phyloP scores from a whole-genome alignment of 1,140 invertebrate genomes.

The Drosophila novamexicana region DNA sequence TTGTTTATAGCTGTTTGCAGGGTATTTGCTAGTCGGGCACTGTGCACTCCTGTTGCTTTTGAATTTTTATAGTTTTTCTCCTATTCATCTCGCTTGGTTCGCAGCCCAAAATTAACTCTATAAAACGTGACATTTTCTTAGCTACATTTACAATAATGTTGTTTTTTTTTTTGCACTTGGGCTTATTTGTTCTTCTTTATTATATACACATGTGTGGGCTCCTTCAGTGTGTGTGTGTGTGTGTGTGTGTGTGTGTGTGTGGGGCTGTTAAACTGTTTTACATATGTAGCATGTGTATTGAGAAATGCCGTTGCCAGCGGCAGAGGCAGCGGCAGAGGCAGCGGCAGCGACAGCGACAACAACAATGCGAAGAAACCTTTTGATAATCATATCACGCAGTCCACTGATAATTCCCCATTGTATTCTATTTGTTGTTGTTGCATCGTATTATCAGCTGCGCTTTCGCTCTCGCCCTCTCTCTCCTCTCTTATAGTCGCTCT shows the following conservation, averaged over 20 bases:
- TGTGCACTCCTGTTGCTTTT: neutral
- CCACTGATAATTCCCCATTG: conserved; percentile 79
- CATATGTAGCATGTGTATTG: conserved; percentile 50
- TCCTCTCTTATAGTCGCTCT: conserved; percentile 3
- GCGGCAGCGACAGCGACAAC: conserved; percentile 26
- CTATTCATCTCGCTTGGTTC: neutral
- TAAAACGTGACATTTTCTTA: conserved; percentile 36
- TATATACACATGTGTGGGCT: neutral
- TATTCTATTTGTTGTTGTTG: conserved; percentile 60
- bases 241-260: conserved; percentile 17
- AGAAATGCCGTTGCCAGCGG: conserved; percentile 70
- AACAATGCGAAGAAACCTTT: conserved; percentile 64
- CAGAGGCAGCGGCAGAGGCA: conserved; percentile 10
- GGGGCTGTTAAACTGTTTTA: conserved; percentile 47
- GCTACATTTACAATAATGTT: conserved; percentile 19
- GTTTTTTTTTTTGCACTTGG: conserved; percentile 21
- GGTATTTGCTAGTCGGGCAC: no score
- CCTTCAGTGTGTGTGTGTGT: neutral
- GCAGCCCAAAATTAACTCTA: neutral
- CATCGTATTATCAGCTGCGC: conserved; percentile 58
- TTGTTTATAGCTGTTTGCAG: no score
- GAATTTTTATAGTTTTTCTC: neutral
- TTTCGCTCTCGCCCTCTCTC: conserved; percentile 7
- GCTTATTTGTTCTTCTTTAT: conserved; percentile 16
- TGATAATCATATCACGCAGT: conserved; percentile 81